Base-by-base conservation (phyloP, 2,888 invertebrate species). In the Orchesellides sinensis region DNA sequence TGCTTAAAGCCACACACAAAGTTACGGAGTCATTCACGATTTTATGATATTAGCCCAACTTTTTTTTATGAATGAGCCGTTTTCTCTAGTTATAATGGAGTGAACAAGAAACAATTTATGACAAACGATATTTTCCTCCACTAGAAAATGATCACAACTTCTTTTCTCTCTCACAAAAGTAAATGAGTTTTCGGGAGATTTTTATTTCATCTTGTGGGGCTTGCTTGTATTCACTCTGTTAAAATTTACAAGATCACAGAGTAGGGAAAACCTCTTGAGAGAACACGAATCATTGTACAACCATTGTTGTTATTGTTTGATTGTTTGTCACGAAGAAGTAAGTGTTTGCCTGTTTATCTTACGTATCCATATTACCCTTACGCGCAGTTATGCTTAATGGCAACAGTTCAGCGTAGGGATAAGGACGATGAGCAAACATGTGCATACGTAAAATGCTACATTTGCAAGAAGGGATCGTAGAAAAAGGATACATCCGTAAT, bases 41-140 rank as follows among this genome's bases (percentile, higher is more conserved):
- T 79, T 63, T 72, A 79, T 65, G 72, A 63, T 69, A 52, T 47
- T 68, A 70, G 52, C 54, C 68, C 68, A 70, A 70, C 29, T 45
- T 19, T 35, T 70, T 63, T 72, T 72, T 79, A 65, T 79, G 79
- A 79, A 79, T 79, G 79, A 79, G 79, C 72, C 72, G 69, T 69
- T 78, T 78, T 78, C 78, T 49, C 69, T 69, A 17, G 19, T 47
- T 27, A 68, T 27, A 56, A 14, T 25, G 49, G 40, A 68, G 35
- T 70, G 70, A 79, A 72, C 70, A 79, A 79, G 72, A 72, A 72
- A 72, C 70, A 79, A 79, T 79, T 79, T 79, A 79, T 79, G 79
- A 79, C 70, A 72, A 78, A 78, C 69, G 70, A 79, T 79, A 72
- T 72, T 52, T 49, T 74, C 61, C 40, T 75, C 65, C 40, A 72